phyloP scores from a whole-genome alignment of 2,888 invertebrate species.

The Papilio gigon region DNA sequence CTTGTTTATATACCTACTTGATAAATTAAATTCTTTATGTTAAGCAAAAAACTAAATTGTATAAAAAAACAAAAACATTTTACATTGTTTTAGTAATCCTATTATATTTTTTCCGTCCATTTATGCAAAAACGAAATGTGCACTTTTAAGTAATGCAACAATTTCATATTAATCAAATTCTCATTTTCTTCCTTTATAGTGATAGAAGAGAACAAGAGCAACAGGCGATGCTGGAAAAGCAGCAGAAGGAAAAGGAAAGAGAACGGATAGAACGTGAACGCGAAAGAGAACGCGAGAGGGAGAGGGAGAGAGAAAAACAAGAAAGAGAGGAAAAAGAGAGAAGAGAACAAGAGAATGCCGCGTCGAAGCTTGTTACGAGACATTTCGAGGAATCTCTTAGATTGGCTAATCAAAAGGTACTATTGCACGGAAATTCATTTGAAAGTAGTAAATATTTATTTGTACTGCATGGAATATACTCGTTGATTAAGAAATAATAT shows the following conservation, averaged over 20 bases:
- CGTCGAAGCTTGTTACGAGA: slow-evolving; percentile 91
- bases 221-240: slow-evolving; percentile 85
- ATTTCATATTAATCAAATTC: not conserved
- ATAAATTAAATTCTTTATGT: too few species aligned
- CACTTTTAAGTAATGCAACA: not conserved
- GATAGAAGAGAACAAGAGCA: slow-evolving; percentile 79
- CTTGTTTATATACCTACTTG: not conserved
- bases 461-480: not conserved
- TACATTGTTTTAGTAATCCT: not conserved
- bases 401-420: slow-evolving; percentile 89
- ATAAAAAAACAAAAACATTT: too few species aligned
- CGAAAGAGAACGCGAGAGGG: slow-evolving; percentile 80
- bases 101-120: not conserved
- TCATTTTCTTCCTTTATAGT: slow-evolving; percentile 60
- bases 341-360: slow-evolving; percentile 86
- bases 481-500: not conserved
- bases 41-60: too few species aligned
- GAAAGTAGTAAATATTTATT: not conserved
- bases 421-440: not conserved
- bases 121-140: not conserved
- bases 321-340: slow-evolving; percentile 81
- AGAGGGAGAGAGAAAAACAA: slow-evolving; percentile 78
- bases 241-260: slow-evolving; percentile 86
- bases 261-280: slow-evolving; percentile 85
- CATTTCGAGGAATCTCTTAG: slow-evolving; percentile 95